These are phyloP conservation scores for Hirtodrosophila alboralis DNA, from an alignment of 2,888 invertebrate genomes.

Conservation along the genomic window DNA sequence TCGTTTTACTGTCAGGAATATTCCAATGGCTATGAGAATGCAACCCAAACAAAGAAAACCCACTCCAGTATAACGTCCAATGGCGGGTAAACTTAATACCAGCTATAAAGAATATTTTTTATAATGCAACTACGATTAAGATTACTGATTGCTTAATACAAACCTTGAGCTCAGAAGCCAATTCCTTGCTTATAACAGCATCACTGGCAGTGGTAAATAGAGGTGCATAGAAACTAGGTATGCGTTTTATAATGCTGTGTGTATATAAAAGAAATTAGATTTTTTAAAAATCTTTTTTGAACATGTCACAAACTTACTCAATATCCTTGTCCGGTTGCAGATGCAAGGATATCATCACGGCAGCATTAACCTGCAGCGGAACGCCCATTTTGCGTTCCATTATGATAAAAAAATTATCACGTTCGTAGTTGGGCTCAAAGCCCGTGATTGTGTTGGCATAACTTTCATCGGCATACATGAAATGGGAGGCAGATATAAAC, in stretches of 20 bases:
- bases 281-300: neutral
- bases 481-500: conserved; percentile 92
- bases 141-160: neutral
- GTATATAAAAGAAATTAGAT: neutral
- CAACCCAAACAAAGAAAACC: conserved; percentile 70
- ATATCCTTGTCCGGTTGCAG: conserved; percentile 85
- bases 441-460: conserved; percentile 88
- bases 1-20: conserved; percentile 63
- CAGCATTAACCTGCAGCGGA: conserved; percentile 89
- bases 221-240: conserved; percentile 77
- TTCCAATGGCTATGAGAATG: conserved; percentile 60
- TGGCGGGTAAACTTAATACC: conserved; percentile 65
- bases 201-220: conserved; percentile 72
- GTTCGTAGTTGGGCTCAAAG: conserved; percentile 86
- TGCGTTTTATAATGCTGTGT: conserved; percentile 63
- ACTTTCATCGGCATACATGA: conserved; percentile 89
- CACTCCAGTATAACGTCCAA: conserved; percentile 74
- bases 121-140: conserved; percentile 1
- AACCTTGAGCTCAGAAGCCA: conserved; percentile 74
- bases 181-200: conserved; percentile 55
- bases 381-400: conserved; percentile 92
- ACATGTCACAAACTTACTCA: conserved; percentile 84
- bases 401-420: conserved; percentile 88
- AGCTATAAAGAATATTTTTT: conserved; percentile 59
- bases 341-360: conserved; percentile 90